These are phyloP conservation scores for Aporophyla nigra DNA, from an alignment of 2,888 invertebrate species.

Conservation along the genomic window DNA sequence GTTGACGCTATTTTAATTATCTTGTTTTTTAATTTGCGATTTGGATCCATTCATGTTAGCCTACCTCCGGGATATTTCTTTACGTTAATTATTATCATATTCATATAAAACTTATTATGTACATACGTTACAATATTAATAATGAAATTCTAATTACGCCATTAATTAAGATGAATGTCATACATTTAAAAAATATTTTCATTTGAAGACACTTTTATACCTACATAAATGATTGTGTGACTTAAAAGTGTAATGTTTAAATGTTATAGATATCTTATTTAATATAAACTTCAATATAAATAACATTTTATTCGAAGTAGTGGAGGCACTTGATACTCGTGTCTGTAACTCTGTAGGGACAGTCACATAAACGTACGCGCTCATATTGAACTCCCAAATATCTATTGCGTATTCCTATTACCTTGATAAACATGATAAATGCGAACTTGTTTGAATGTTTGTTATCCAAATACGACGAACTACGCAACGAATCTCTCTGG, in stretches of 20 bases:
- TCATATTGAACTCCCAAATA: conserved; percentile 29
- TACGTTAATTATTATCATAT: conserved; percentile 24
- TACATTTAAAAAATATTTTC: conserved; percentile 29
- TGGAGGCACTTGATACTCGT: conserved; percentile 59
- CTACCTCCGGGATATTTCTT: conserved; percentile 16
- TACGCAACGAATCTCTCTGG: conserved; percentile 38
- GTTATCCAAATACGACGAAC: conserved; percentile 36
- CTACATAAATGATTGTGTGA: conserved; percentile 20
- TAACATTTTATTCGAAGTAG: conserved; percentile 52
- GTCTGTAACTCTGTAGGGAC: conserved; percentile 40
- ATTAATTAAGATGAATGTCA: conserved; percentile 38
- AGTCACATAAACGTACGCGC: conserved; percentile 38
- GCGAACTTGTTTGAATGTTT: conserved; percentile 43
- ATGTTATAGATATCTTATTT: conserved; percentile 56
- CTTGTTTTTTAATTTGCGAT: conserved; percentile 14
- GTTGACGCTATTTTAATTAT: conserved; percentile 15
- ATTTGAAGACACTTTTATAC: conserved; percentile 24
- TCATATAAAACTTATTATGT: conserved; percentile 35
- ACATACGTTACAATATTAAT: conserved; percentile 22
- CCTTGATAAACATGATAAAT: conserved; percentile 55
- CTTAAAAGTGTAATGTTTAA: conserved; percentile 28
- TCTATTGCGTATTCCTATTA: conserved; percentile 29
- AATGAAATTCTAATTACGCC: conserved; percentile 32
- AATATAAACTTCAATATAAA: conserved; percentile 60
- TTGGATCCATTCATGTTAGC: conserved; percentile 14